These are phyloP conservation scores for Dipodomys ordii DNA, from an alignment of 2,113 vertebrate genomes.

Conservation along the genomic window DNA sequence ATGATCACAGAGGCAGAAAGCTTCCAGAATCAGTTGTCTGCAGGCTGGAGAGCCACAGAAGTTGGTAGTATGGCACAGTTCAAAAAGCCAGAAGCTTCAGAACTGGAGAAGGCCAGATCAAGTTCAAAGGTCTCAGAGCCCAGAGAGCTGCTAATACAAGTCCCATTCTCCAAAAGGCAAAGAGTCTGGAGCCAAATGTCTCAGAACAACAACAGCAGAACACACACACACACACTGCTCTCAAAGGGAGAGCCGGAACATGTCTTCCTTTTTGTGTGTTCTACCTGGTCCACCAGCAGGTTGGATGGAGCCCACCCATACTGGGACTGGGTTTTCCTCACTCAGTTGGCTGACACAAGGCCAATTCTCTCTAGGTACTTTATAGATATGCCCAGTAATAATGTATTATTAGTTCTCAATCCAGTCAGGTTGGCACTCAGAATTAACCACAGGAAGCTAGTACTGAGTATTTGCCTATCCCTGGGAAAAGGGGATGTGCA, in stretches of 20 bases:
- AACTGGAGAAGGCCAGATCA: neutral
- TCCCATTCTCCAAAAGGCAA: neutral
- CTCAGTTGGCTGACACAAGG: neutral
- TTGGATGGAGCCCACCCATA: neutral
- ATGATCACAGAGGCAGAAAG: neutral
- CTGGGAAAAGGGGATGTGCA: neutral
- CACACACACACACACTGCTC: neutral
- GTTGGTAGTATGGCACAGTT: neutral
- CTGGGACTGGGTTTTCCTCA: neutral
- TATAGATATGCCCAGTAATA: neutral
- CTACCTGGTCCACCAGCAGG: neutral
- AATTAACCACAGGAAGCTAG: neutral
- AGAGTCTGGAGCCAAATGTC: neutral
- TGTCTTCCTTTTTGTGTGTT: neutral
- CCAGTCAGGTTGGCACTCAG: neutral
- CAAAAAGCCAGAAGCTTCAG: neutral
- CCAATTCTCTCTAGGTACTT: neutral
- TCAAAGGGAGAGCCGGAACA: neutral
- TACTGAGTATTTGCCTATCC: neutral
- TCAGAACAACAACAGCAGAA: neutral
- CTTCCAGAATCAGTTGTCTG: neutral
- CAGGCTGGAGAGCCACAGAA: neutral
- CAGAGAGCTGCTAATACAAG: neutral
- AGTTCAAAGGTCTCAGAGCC: neutral
- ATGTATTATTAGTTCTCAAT: neutral